These are phyloP conservation scores for Perognathus longimembris DNA, from an alignment of 2,113 vertebrate species.

Conservation along the genomic window DNA sequence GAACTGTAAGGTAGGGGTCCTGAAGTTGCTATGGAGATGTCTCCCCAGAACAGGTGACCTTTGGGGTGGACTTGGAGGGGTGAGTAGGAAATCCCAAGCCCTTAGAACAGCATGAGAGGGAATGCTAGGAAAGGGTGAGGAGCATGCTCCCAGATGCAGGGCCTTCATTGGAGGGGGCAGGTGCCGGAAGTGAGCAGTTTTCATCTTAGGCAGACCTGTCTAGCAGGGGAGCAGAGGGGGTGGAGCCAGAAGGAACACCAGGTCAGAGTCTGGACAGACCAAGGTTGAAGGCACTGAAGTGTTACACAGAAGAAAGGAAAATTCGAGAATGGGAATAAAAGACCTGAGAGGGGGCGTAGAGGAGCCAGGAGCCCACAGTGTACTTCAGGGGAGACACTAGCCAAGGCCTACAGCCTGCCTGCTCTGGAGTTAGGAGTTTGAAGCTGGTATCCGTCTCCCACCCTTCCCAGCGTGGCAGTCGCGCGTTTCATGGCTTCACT, in stretches of 20 bases:
- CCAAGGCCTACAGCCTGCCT: accelerated
- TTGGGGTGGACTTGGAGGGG: not conserved
- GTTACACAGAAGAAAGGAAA: not conserved
- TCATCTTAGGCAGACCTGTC: not conserved
- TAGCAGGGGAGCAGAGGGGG: not conserved
- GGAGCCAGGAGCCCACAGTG: too few species aligned
- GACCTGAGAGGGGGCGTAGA: not conserved
- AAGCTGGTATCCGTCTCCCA: not conserved
- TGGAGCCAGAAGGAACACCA: not conserved
- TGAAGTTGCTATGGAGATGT: not conserved
- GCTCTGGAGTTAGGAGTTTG: not conserved
- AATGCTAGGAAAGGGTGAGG: not conserved
- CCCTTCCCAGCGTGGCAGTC: not conserved
- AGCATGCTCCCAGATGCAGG: accelerated
- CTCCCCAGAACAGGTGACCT: not conserved
- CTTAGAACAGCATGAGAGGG: too few species aligned
- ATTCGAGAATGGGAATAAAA: too few species aligned
- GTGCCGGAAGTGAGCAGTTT: not conserved
- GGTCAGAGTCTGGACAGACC: not conserved
- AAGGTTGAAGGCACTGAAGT: not conserved
- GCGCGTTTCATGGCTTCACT: conserved; percentile 15
- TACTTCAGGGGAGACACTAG: not conserved
- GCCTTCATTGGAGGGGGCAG: not conserved
- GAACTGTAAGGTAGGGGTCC: not conserved
- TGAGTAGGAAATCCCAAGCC: not conserved